A percentile compares a stretch with the other conserved stretches of the same genome.
phyloP scores from a whole-genome alignment of 2,113 vertebrate species.

The Passerina amoena region DNA sequence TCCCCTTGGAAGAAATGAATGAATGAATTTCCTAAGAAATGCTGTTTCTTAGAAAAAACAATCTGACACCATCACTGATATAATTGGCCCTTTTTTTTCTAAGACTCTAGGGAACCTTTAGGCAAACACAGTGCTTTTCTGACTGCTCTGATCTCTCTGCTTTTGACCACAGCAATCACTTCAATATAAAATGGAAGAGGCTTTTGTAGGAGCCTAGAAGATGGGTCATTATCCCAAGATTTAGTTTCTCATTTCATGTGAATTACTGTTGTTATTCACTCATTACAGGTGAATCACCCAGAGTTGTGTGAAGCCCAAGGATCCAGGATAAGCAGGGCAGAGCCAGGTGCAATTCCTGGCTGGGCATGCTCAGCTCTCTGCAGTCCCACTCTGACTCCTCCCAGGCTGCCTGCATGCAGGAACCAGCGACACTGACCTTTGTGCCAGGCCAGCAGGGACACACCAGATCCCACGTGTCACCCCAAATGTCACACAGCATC shows the following conservation, averaged over 20 bases:
- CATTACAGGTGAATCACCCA: neutral
- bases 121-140: neutral
- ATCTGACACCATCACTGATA: neutral
- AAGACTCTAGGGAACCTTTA: neutral
- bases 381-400: neutral
- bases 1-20: neutral
- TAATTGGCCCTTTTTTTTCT: neutral
- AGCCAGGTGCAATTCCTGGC: neutral
- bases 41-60: neutral
- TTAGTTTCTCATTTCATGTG: neutral
- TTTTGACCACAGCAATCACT: neutral
- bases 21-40: neutral
- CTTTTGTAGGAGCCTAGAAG: neutral
- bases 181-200: neutral
- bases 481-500: neutral
- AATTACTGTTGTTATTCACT: neutral
- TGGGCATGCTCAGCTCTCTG: neutral
- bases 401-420: neutral
- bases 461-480: neutral
- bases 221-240: neutral
- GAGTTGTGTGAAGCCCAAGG: neutral
- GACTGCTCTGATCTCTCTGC: neutral
- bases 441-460: neutral
- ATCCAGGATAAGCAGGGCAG: neutral
- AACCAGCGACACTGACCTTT: neutral